These are phyloP conservation scores for Hormaphis cornu DNA, from an alignment of 1,140 invertebrate species.

Conservation along the genomic window DNA sequence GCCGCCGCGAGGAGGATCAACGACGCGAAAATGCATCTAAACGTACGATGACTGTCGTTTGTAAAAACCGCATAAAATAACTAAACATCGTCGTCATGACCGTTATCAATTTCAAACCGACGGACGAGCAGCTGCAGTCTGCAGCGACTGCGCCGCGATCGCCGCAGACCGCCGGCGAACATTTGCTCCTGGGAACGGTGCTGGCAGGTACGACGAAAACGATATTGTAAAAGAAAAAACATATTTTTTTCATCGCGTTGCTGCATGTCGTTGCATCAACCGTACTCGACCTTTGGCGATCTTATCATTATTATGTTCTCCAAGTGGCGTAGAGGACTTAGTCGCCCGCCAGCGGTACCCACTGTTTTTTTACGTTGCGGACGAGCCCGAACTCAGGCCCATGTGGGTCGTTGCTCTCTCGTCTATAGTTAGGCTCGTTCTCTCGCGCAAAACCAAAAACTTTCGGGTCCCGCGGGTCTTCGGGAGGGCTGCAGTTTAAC, in stretches of 20 bases:
- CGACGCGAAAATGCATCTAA: no score
- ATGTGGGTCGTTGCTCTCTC: slow-evolving; percentile 22
- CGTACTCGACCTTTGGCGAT: no score
- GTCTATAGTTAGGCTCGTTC: no score
- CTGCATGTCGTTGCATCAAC: no score
- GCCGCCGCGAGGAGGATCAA: no score
- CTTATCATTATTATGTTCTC: no score
- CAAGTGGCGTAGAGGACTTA: no score
- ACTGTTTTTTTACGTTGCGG: neutral
- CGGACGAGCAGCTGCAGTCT: neutral
- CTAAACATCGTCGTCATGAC: neutral
- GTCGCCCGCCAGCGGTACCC: no score
- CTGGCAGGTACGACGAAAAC: slow-evolving; percentile 7
- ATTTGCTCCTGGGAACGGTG: slow-evolving; percentile 11
- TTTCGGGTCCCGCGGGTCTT: slow-evolving; percentile 25
- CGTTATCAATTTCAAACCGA: slow-evolving; percentile 27
- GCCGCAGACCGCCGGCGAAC: slow-evolving; percentile 3
- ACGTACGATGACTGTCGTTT: no score
- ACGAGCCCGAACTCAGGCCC: neutral
- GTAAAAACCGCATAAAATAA: no score
- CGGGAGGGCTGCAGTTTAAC: slow-evolving; percentile 10
- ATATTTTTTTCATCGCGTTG: no score
- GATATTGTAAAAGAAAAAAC: neutral
- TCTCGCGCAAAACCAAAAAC: no score
- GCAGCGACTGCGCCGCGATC: neutral